phyloP scores from a whole-genome alignment of 2,888 invertebrate genomes.

The Thymelicus sylvestris region DNA sequence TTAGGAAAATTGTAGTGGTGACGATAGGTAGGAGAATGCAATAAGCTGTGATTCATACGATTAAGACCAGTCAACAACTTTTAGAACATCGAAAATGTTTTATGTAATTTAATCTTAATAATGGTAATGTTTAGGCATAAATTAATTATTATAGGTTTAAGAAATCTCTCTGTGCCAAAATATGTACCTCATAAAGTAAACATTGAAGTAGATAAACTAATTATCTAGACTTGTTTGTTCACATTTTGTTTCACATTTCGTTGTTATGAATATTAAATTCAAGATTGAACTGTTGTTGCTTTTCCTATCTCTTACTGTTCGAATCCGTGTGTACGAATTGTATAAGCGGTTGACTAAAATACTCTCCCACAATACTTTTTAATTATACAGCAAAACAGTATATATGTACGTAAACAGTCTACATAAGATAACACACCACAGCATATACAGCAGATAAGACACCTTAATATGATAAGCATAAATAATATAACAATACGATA shows the following conservation, averaged over 20 bases:
- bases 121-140: slow-evolving; percentile 74
- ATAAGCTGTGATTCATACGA: slow-evolving; percentile 83
- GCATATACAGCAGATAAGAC: too few relatives aligned
- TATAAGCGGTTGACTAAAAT: neutral
- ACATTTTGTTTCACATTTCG: slow-evolving; percentile 66
- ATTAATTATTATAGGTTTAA: slow-evolving; percentile 79
- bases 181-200: slow-evolving; percentile 90
- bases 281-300: slow-evolving; percentile 16
- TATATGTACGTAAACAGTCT: too few relatives aligned
- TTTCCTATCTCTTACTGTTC: slow-evolving; percentile 12
- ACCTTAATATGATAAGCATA: too few relatives aligned
- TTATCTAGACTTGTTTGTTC: slow-evolving; percentile 69
- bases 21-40: slow-evolving; percentile 81
- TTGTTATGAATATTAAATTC: slow-evolving; percentile 44
- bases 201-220: slow-evolving; percentile 79
- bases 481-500: too few relatives aligned
- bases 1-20: slow-evolving; percentile 75
- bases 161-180: slow-evolving; percentile 92
- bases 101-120: slow-evolving; percentile 73
- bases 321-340: neutral
- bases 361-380: slow-evolving; percentile 10
- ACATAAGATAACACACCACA: too few relatives aligned
- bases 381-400: neutral
- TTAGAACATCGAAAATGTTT: slow-evolving; percentile 84
- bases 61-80: slow-evolving; percentile 84